Conservation (phyloP, 2,888 invertebrate species). For the Sphinx pinastri region DNA sequence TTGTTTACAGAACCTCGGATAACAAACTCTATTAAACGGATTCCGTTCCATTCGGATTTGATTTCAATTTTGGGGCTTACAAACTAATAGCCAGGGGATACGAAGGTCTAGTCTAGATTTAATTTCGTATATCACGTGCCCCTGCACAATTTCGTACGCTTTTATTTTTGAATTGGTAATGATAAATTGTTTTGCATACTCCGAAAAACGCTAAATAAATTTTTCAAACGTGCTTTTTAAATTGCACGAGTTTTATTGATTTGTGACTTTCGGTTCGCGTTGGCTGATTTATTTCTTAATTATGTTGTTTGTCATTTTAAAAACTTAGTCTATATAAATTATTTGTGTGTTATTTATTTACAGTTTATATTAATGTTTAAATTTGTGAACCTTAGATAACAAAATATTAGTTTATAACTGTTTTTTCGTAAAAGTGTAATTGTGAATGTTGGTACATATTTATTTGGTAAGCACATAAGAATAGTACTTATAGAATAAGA, state of each 20-base stretch:
- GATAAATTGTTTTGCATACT: conserved; percentile 31
- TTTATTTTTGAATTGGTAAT: conserved; percentile 13
- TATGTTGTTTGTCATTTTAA: not conserved
- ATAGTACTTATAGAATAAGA: too few relatives aligned
- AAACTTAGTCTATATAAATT: too few relatives aligned
- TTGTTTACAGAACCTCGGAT: conserved; percentile 17
- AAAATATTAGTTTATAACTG: too few relatives aligned
- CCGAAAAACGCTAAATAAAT: conserved; percentile 29
- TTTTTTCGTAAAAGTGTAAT: too few relatives aligned
- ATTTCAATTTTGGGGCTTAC: conserved; percentile 55
- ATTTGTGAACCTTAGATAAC: too few relatives aligned
- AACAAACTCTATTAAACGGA: conserved; percentile 49
- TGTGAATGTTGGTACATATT: too few relatives aligned
- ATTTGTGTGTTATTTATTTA: too few relatives aligned
- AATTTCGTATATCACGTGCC: conserved; percentile 35
- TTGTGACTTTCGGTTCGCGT: not conserved
- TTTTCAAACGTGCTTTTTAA: conserved; percentile 6
- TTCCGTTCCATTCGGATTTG: conserved; percentile 47
- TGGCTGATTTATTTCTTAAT: not conserved
- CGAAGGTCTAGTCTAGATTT: conserved; percentile 38
- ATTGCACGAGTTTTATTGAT: conserved; percentile 12
- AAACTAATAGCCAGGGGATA: conserved; percentile 45
- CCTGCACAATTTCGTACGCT: conserved; percentile 5
- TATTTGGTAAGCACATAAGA: too few relatives aligned
- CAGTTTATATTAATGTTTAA: too few relatives aligned